A percentile compares a stretch with the other conserved stretches of the same genome.
phyloP scores from a whole-genome alignment of 2,888 invertebrate genomes.

The Molanna angustata region DNA sequence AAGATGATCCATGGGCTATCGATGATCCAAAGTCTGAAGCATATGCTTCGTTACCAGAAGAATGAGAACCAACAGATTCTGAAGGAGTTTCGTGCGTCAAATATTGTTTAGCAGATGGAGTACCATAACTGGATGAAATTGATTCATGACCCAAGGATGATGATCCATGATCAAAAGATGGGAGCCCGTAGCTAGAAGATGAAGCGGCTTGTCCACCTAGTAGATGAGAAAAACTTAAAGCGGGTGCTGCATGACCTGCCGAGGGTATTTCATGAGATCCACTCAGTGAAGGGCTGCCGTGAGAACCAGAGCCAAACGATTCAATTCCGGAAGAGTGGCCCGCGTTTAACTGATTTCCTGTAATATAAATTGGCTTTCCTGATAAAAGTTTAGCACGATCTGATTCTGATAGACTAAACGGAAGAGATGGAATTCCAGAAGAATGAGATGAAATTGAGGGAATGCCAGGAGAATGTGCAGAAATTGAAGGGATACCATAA shows the following conservation, averaged over 20 bases:
- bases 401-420: constrained; percentile 8
- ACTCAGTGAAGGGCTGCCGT: constrained; percentile 29
- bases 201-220: constrained; percentile 35
- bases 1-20: constrained; percentile 9
- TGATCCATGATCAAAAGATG: constrained; percentile 17
- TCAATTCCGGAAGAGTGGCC: constrained; percentile 10
- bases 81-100: constrained; percentile 13
- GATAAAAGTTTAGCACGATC: constrained; percentile 14
- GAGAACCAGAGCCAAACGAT: constrained; percentile 16
- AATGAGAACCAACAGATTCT: constrained; percentile 2
- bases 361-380: constrained; percentile 14
- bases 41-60: constrained; percentile 2
- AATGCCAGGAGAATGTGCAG: constrained; percentile 5
- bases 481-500: background rate
- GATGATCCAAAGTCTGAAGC: constrained; percentile 10
- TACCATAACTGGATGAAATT: constrained; percentile 10
- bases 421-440: constrained; percentile 1
- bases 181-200: constrained; percentile 19
- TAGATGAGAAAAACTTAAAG: constrained; percentile 31
- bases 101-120: constrained; percentile 11
- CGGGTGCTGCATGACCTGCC: constrained; percentile 29
- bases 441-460: constrained; percentile 14
- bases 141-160: constrained; percentile 15
- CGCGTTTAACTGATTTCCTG: constrained; percentile 9
- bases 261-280: constrained; percentile 30